phyloP scores from a whole-genome alignment of 2,113 vertebrate genomes.

The Manacus vitellinus region DNA sequence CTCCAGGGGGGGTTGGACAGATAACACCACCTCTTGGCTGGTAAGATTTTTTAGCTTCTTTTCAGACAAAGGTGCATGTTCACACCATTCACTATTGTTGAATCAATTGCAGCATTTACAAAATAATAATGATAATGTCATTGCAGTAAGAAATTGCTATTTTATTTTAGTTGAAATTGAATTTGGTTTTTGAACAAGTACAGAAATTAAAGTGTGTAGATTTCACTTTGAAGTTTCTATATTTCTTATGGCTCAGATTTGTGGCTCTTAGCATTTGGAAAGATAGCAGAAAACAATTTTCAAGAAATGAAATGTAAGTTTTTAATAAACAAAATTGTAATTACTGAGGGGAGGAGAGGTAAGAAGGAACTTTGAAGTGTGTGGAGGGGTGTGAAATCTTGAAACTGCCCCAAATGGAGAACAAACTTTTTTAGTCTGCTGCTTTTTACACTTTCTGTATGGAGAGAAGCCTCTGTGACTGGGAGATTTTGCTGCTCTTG shows the following conservation, averaged over 20 bases:
- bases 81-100: neutral
- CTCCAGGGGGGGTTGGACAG: conserved; percentile 93
- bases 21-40: conserved; percentile 97
- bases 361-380: conserved; percentile 24
- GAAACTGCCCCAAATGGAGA: neutral
- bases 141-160: neutral
- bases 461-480: neutral
- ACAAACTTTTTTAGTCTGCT: neutral
- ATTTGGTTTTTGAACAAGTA: neutral
- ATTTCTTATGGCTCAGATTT: conserved; percentile 58
- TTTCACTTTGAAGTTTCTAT: conserved; percentile 64
- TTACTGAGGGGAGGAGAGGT: neutral
- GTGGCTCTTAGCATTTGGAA: conserved; percentile 60
- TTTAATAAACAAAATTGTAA: conserved; percentile 41
- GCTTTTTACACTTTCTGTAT: neutral
- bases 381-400: neutral
- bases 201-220: conserved; percentile 47
- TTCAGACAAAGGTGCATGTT: neutral
- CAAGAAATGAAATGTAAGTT: conserved; percentile 16
- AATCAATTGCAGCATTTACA: neutral
- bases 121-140: conserved; percentile 11
- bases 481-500: neutral
- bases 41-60: conserved; percentile 79
- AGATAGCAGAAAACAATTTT: conserved; percentile 11
- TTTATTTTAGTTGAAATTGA: conserved; percentile 49